These are phyloP conservation scores for Lasioglossum leucozonium DNA, from an alignment of 2,888 invertebrate species.

Conservation along the genomic window DNA sequence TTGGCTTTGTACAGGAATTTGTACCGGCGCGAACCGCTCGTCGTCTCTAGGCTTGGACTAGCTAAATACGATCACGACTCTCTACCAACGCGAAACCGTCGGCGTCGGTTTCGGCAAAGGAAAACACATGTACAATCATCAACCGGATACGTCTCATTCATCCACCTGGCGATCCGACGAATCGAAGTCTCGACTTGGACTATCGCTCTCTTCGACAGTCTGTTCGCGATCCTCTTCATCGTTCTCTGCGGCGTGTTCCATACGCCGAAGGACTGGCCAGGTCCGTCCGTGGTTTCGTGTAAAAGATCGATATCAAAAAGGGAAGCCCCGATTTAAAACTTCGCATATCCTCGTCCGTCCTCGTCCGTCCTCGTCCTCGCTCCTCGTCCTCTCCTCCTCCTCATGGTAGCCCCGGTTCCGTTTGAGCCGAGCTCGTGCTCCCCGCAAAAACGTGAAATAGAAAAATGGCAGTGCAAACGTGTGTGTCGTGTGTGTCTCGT, in stretches of 20 bases:
- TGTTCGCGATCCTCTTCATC: not conserved
- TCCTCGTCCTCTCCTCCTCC: not conserved
- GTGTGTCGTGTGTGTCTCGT: constrained; percentile 27
- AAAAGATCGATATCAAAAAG: constrained; percentile 74
- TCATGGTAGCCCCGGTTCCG: not conserved
- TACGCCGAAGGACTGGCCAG: constrained; percentile 21
- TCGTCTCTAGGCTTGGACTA: constrained; percentile 78
- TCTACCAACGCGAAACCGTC: constrained; percentile 75
- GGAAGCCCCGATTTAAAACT: constrained; percentile 73
- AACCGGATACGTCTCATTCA: constrained; percentile 65
- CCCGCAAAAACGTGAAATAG: constrained; percentile 71
- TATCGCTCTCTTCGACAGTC: not conserved
- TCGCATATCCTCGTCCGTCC: constrained; percentile 11
- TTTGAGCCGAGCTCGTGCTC: constrained; percentile 34
- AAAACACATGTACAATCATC: constrained; percentile 66
- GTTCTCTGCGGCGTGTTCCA: constrained; percentile 9
- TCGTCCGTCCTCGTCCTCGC: constrained; percentile 1
- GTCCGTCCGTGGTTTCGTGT: constrained; percentile 63
- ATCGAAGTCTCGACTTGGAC: constrained; percentile 64
- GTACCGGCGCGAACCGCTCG: constrained; percentile 25
- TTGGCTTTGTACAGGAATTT: constrained; percentile 41
- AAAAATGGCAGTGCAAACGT: constrained; percentile 78
- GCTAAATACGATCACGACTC: constrained; percentile 77
- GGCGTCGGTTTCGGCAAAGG: constrained; percentile 16
- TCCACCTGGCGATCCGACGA: constrained; percentile 38